Percentiles rank a stretch among this genome's conserved stretches.
phyloP scores from a whole-genome alignment of 2,888 invertebrate species.

The Cryptocephalus moraei region DNA sequence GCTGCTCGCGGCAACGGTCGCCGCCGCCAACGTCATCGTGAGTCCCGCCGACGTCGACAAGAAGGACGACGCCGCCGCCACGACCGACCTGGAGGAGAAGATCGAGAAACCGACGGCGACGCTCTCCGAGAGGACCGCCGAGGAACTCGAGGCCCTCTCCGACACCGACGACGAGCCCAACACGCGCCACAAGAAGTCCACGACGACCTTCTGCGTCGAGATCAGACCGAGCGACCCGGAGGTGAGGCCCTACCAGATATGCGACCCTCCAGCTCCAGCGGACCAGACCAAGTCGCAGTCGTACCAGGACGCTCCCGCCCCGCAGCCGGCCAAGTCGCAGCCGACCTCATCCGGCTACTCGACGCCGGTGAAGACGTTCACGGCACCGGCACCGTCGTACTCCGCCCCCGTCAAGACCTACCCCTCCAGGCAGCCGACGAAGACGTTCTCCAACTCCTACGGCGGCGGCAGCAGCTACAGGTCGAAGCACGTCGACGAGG shows the following conservation, averaged over 20 bases:
- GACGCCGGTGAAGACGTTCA: constrained; percentile 13
- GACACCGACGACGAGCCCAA: constrained; percentile 19
- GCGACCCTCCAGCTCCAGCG: constrained; percentile 25
- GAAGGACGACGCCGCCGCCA: too few relatives aligned
- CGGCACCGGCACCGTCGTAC: constrained; percentile 4
- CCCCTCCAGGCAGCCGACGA: not conserved
- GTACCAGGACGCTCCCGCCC: not conserved
- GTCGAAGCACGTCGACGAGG: constrained; percentile 4
- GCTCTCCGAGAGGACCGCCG: not conserved
- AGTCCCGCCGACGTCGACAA: too few relatives aligned
- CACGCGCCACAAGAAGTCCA: constrained; percentile 34
- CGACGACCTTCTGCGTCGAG: constrained; percentile 41
- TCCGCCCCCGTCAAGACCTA: not conserved
- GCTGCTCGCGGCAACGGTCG: too few relatives aligned
- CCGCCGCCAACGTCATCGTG: too few relatives aligned
- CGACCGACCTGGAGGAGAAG: not conserved
- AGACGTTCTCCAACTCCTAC: not conserved
- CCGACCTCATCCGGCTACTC: constrained; percentile 9
- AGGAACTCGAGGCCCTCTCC: not conserved
- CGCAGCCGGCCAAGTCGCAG: not conserved
- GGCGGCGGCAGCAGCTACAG: constrained; percentile 8
- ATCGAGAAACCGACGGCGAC: not conserved
- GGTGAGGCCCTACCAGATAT: constrained; percentile 35
- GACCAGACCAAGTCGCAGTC: constrained; percentile 4
- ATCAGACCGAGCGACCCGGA: constrained; percentile 34